Conservation (phyloP, 2,113 vertebrate genomes). For the Isichthys henryi region DNA sequence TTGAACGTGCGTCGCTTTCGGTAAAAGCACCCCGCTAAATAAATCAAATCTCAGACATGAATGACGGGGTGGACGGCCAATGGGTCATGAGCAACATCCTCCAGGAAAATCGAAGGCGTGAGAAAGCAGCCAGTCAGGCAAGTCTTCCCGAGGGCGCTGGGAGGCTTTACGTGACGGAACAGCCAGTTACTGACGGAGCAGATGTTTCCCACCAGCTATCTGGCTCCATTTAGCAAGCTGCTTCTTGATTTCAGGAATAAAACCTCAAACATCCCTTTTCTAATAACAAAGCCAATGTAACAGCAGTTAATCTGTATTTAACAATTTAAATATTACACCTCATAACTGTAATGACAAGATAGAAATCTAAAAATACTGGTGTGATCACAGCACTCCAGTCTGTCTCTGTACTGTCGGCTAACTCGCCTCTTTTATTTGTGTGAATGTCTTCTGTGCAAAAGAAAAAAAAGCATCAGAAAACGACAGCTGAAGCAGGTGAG, state of each 20-base stretch:
- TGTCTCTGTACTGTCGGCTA: neutral
- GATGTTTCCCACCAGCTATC: neutral
- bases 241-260: neutral
- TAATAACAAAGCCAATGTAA: neutral
- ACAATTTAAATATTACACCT: neutral
- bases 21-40: neutral
- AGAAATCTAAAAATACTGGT: neutral
- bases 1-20: neutral
- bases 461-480: neutral
- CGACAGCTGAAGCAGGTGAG: neutral
- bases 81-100: neutral
- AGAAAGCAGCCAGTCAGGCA: neutral
- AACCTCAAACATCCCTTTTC: neutral
- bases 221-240: neutral
- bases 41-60: neutral
- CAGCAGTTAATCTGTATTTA: neutral
- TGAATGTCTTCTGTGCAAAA: neutral
- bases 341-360: neutral
- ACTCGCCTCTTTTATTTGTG: neutral
- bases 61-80: neutral
- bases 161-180: neutral
- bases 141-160: neutral
- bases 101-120: neutral
- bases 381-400: neutral
- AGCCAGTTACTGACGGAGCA: neutral